Evolutionary conservation across 2,888 invertebrate genomes (phyloP), one percentile per base, ranked within the genome.

Genomic region (Rambutsinella grinnellia): DNA sequence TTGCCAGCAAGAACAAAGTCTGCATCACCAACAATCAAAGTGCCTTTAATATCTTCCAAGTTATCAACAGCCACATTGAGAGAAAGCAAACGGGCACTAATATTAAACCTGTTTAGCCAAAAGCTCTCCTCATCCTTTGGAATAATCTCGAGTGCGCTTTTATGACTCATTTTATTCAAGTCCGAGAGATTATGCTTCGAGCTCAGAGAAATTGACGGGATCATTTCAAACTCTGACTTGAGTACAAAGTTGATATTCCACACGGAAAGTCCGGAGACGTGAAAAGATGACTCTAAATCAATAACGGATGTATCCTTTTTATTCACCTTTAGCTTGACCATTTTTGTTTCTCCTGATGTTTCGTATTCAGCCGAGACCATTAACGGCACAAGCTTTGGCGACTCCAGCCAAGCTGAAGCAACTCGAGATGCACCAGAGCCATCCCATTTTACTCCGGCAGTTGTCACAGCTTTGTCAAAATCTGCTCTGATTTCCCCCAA

Each of bases 391-490:
- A 23, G 44, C 3, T 46, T 68, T 10, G 75, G 75, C n/a, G 56
- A 21, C 57, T 76, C 62, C n/a, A 57, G 63, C 75, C 68, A 76
- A 3, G 69, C n/a, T 2, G 63, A 44, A 26, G 58, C 68, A 5
- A 51, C 15, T 26, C 51, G 68, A 15, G 57, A 49, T 13, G 60
- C 24, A 6, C 47, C 44, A 19, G 17, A 49, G 21, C 68, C 68
- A 47, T 68, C 68, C 75, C 75, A 76, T 23, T 68, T 68, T 6
- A 76, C 46, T 17, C 75, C 75, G 1, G 27, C 75, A 3, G 68
- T 21, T 1, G 75, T 76, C 10, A 68, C 26, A 17, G 75, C 58
- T 2, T 19, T 23, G 26, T 76, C 53, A 8, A 76, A 28, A 27
- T 70, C 56, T 1, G 70, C 61, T 36, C 24, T 65, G n/a, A 76